Base-by-base conservation (phyloP, 2,888 invertebrate species). In the Ypsolopha scabrella region DNA sequence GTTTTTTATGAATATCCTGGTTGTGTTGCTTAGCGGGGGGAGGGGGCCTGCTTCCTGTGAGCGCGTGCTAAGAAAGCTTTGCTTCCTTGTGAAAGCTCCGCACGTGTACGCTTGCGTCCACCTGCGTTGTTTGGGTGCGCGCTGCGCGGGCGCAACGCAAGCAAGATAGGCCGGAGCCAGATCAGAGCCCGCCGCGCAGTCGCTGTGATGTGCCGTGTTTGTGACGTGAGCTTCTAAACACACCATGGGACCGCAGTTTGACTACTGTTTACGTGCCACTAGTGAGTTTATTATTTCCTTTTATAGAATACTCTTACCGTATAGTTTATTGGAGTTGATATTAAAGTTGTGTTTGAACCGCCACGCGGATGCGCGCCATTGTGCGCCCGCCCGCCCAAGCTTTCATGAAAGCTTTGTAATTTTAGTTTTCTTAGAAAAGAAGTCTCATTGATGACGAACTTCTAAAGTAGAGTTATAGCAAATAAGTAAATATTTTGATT, bases 181-280 rank as follows among this genome's bases (percentile, higher is more conserved):
- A 53, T n/a, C 67, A 83, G 75, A 83, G 62, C 68, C 68, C 72
- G 75, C 60, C 73, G 77, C 74, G 83, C 79, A 59, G 57, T 70
- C 75, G 74, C 55, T 68, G 80, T 70, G 78, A 85, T 86, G 83
- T 80, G 85, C 77, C 74, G 86, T 80, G 82, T 71, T 59, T 70
- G 70, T 61, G 60, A 58, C 57, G 53, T 48, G 24, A 48, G 38
- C 37, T 14, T 33, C 33, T n/a, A 10, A 46, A 13, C 13, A 41
- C 41, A 70, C 56, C 59, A 85, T 86, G 85, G 85, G 85, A 76
- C 86, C 86, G 62, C 86, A 86, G 63, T 86, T 81, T 62, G 85
- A 86, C 64, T 86, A 82, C 64, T 83, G 83, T 58, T 70, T 85
- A 35, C 80, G 86, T 50, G 86, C 83, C 52, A 80, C 86, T 57